A percentile compares a stretch with the other conserved stretches of the same genome.
Conservation (phyloP, 2,113 vertebrate species). For the Lycaon pictus region DNA sequence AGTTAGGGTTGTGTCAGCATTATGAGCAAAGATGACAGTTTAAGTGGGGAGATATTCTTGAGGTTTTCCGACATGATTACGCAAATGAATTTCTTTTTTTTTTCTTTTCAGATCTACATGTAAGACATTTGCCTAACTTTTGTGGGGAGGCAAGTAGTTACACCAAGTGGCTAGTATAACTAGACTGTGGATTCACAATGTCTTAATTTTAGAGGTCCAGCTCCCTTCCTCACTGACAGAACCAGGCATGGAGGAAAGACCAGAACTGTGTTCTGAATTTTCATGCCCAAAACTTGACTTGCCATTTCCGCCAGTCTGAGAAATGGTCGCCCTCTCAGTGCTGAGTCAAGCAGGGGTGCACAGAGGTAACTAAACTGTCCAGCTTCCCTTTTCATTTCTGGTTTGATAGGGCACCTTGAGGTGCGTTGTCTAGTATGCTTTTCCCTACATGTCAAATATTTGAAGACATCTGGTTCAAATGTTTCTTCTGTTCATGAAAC, state of each 20-base stretch:
- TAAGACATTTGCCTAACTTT: constrained; percentile 74
- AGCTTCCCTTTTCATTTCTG: neutral
- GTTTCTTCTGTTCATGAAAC: constrained; percentile 59
- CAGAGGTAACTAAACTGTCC: neutral
- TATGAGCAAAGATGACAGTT: constrained; percentile 69
- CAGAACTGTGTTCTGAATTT: constrained; percentile 1
- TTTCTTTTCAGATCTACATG: constrained; percentile 75
- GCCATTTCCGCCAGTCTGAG: neutral
- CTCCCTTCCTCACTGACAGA: constrained; percentile 31
- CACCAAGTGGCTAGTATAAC: constrained; percentile 69
- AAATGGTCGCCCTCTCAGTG: neutral
- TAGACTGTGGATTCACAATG: neutral
- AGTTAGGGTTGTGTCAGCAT: constrained; percentile 81
- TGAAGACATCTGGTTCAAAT: constrained; percentile 60
- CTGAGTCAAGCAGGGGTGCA: neutral
- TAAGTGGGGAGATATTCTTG: neutral
- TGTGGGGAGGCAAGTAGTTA: constrained; percentile 43
- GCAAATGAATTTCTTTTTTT: neutral
- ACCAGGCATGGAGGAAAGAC: neutral
- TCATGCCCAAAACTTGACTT: constrained; percentile 8
- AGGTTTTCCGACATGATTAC: constrained; percentile 42
- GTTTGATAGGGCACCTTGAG: neutral
- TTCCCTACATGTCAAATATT: constrained; percentile 67
- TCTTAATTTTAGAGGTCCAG: neutral
- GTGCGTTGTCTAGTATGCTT: constrained; percentile 56